Base-by-base conservation (phyloP, 2,888 invertebrate species). In the Fragum fragum region DNA sequence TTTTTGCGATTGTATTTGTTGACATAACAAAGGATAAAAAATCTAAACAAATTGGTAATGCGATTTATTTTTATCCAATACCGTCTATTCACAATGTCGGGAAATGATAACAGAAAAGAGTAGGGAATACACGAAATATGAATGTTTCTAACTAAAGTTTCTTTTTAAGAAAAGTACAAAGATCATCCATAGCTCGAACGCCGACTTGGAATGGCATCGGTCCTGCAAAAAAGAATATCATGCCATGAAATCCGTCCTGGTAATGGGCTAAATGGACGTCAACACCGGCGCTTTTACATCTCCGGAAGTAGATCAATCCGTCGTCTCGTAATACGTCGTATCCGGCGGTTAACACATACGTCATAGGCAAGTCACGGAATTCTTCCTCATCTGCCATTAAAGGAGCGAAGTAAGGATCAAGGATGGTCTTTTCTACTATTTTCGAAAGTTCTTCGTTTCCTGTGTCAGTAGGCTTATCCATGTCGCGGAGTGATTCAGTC, bases 271-370 rank as follows among this genome's bases (percentile, higher is more conserved):
- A 83, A 6, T 88, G 87, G 0, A 91, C 93, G 18, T 87, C 85
- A n/a, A 93, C 93, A 1, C 92, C 91, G 9, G 87, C 89, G 23
- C 82, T 87, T 71, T 89, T 82, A 76, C 94, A 84, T 66, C 94
- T 79, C 75, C 91, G 86, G 9, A 91, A 93, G 79, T 94, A 95
- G 73, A 94, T 90, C 7, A 93, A 61, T 5, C 93, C 93, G 69
- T 95, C 95, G 76, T 95, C 94, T 6, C 94, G 85, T 9, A 94
- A 86, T 1, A 94, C 91, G 86, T 95, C 95, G 86, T 92, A 94
- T 81, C 94, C 92, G 61, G 93, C 93, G 0, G 94, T 94, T 32
- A 93, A 76, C 26, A 95, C 88, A 73, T 93, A 92, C 0, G 94
- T 90, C 21, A 87, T 78, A 1, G 94, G 94, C 14, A 94, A 81